Evolutionary conservation across 2,113 vertebrate species (phyloP), one percentile per base, ranked within the genome.

Genomic region (Hystrix cristata): DNA sequence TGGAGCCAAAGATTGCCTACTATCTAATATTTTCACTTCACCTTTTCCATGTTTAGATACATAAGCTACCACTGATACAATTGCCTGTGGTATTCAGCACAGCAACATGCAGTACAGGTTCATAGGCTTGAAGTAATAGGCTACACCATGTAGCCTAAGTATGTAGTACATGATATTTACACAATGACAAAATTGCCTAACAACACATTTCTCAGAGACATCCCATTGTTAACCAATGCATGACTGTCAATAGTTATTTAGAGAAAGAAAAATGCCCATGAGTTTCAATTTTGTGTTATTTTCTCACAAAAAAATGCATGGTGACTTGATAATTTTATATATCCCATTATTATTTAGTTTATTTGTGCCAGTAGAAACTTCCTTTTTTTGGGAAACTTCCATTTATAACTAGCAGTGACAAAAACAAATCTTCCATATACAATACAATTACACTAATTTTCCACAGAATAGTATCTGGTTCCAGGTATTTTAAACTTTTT

Each of bases 301-400:
- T 96, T 82, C 43, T 82, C 38, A 78, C 57, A 90, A 76, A 65
- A 72, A 74, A 74, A 31, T 27, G 53, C 53, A 71, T 86, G 21
- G 59, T 38, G 25, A 93, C 43, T 95, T 48, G 12, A 72, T 65
- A 62, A 64, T 81, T 94, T 71, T 94, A 86, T 59, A 80, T 85
- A n/a, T 16, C 64, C 34, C 64, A 89, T 92, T 93, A 79, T 90
- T 92, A 79, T 86, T 89, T 95, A 91, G 81, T 31, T 59, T 93
- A 87, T 62, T 83, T 46, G 59, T 38, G 53, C 23, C 53, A 62
- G 29, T 62, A 78, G 34, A 82, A 60, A 71, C 13, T 91, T 95
- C n/a, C n/a, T 59, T 59, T 59, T 59, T 59, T 59, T 59, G 14
- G 57, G 14, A n/a, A n/a, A 10, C 69, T 72, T 72, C 8, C n/a